Evolutionary conservation across 2,888 invertebrate species (phyloP), one percentile per base, ranked within the genome.

Genomic region (Lasioglossum zephyrum): DNA sequence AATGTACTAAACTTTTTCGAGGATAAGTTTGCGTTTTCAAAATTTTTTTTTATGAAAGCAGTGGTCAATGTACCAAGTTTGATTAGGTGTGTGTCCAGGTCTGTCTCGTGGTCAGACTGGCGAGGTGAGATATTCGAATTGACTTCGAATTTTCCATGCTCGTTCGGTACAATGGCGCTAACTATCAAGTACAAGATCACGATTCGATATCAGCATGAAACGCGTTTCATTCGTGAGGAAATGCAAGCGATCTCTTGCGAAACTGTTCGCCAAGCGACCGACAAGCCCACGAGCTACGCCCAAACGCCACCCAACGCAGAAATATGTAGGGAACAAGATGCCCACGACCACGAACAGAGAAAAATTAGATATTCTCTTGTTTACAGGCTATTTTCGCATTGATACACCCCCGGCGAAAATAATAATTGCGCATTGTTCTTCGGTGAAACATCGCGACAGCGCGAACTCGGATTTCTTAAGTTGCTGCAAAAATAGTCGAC

Each of bases 171-270:
- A 66, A 66, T 66, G 36, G 36, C 63, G 63, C 63, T 31, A 63
- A 63, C 31, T 63, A 63, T 63, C 63, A 16, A 26, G 26, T 63
- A 69, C 36, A 69, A 69, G 66, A 69, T 31, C 41, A 16, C 63
- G 63, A 63, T 31, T 63, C 73, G 44, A 47, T 31, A 44, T 76
- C 76, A 18, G 8, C 36, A 26, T 31, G 60, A 44, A 60, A 53
- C 80, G 66, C 36, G 49, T 73, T 60, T 60, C 57, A 70, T 80
- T 75, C 69, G 47, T 69, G 78, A 78, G 77, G 77, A 89, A 86
- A 81, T 75, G 84, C 86, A 77, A 69, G 81, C 79, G 76, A 82
- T 78, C 77, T 57, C 70, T 86, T 86, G 89, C 86, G 86, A 86
- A 89, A 89, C 84, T 73, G 77, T 84, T 84, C 77, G 60, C 60